These are phyloP conservation scores for Notodonta ziczac DNA, from an alignment of 2,888 invertebrate genomes.

Conservation along the genomic window DNA sequence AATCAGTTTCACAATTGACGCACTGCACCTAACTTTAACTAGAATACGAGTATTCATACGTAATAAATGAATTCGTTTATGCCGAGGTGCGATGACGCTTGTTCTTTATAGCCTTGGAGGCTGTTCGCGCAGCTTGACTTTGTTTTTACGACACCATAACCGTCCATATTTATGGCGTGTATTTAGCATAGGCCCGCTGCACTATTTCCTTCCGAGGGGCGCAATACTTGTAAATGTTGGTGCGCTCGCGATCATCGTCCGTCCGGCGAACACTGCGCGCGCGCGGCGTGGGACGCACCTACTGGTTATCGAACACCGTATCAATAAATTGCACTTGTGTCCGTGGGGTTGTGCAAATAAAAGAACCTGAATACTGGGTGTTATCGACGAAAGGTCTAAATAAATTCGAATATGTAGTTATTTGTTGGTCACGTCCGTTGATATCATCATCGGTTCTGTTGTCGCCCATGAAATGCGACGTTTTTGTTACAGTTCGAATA, in stretches of 20 bases:
- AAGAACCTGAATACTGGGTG: slow-evolving; percentile 67
- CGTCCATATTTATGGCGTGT: slow-evolving; percentile 74
- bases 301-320: slow-evolving; percentile 78
- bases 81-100: slow-evolving; percentile 59
- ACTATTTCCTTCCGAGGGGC: slow-evolving; percentile 72
- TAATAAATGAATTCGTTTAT: slow-evolving; percentile 45
- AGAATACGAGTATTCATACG: slow-evolving; percentile 43
- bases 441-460: slow-evolving; percentile 68
- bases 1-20: slow-evolving; percentile 14
- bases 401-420: slow-evolving; percentile 77
- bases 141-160: slow-evolving; percentile 80
- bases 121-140: slow-evolving; percentile 79
- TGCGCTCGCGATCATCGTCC: slow-evolving; percentile 58
- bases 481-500: slow-evolving; percentile 29
- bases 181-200: slow-evolving; percentile 71
- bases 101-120: slow-evolving; percentile 63
- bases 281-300: slow-evolving; percentile 75
- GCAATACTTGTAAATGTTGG: slow-evolving; percentile 59
- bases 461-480: slow-evolving; percentile 22
- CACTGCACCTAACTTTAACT: slow-evolving; percentile 25
- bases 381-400: slow-evolving; percentile 78
- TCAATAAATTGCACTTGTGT: slow-evolving; percentile 82
- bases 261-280: slow-evolving; percentile 35
- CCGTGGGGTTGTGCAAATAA: slow-evolving; percentile 76
- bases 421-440: slow-evolving; percentile 66